Base-by-base conservation (phyloP, 2,113 vertebrate species). In the Erpornis zantholeuca region DNA sequence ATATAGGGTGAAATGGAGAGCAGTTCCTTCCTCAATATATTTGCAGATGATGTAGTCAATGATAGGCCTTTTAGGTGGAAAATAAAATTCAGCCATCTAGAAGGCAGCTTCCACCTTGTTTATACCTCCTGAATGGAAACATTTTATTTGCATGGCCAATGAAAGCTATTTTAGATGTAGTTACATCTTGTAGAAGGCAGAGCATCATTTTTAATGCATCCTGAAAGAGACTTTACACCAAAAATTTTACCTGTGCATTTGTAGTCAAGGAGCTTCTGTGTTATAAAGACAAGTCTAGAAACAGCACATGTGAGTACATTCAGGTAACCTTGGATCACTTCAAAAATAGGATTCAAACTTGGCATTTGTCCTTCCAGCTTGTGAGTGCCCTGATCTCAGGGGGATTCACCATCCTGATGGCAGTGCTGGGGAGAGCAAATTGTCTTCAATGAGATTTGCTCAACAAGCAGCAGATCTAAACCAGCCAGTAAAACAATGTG, bases 11-110 rank as follows among this genome's bases (percentile, higher is more conserved):
- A 90, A 88, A 92, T 66, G 71, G 66, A 94, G 71, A 94, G 85
- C 85, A 94, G 87, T 73, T 96, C 75, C 78, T 88, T 94, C 82
- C 82, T 95, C 85, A 93, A 49, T 73, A 83, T 66, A 93, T 93
- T 71, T 90, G 71, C 47, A 88, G 85, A 90, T 90, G 82, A 90
- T 77, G 60, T 81, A 87, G 90, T 90, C 87, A 95, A 11, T 88
- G 93, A 94, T 60, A 82, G 63, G 75, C 64, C 84, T 95, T 90
- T 88, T 63, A 88, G 64, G 68, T 49, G 24, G 64, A 90, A 73
- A 90, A 88, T 83, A 92, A 90, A 88, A 94, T 83, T 73, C 85
- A 90, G 24, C 47, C 87, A 66, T 70, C 38, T 70, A 90, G 70
- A 87, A 96, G 63, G 40, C 66, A 96, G 57, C 63, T 89, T 88